phyloP scores from a whole-genome alignment of 2,888 invertebrate species.

The Aphodius granarius region DNA sequence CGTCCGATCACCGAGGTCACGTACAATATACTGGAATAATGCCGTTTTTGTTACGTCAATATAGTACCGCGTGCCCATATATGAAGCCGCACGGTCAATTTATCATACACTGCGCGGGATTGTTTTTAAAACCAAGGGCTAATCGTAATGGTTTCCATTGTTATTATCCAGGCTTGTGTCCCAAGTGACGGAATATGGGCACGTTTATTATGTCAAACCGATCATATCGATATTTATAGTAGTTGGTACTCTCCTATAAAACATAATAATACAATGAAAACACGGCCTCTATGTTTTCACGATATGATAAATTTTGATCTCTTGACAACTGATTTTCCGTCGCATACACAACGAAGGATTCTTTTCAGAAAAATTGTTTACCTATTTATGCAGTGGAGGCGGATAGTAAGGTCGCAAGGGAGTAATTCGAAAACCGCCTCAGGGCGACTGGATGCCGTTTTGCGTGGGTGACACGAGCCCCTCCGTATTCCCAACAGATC shows the following conservation, averaged over 20 bases:
- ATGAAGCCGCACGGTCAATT: neutral
- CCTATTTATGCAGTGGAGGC: neutral
- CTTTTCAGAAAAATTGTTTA: neutral
- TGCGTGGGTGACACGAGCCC: neutral
- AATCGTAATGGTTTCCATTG: neutral
- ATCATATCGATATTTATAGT: neutral
- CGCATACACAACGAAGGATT: no score
- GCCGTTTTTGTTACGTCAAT: slow-evolving; percentile 7
- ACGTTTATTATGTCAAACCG: neutral
- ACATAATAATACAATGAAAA: neutral
- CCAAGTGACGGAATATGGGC: neutral
- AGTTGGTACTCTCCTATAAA: neutral
- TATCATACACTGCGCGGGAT: neutral
- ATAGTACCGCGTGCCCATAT: neutral
- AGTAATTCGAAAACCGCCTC: neutral
- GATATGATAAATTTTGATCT: neutral
- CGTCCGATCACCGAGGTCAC: slow-evolving; percentile 7
- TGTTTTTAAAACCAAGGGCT: neutral
- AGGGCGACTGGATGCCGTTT: neutral
- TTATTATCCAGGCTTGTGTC: neutral
- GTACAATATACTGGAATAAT: slow-evolving; percentile 8
- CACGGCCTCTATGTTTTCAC: neutral
- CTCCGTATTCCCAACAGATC: neutral
- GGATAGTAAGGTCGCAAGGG: neutral
- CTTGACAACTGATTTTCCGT: neutral